Percentiles rank a stretch among this genome's conserved stretches.
These are phyloP conservation scores for Uropetala carovei DNA, from an alignment of 2,888 invertebrate species.

Conservation along the genomic window DNA sequence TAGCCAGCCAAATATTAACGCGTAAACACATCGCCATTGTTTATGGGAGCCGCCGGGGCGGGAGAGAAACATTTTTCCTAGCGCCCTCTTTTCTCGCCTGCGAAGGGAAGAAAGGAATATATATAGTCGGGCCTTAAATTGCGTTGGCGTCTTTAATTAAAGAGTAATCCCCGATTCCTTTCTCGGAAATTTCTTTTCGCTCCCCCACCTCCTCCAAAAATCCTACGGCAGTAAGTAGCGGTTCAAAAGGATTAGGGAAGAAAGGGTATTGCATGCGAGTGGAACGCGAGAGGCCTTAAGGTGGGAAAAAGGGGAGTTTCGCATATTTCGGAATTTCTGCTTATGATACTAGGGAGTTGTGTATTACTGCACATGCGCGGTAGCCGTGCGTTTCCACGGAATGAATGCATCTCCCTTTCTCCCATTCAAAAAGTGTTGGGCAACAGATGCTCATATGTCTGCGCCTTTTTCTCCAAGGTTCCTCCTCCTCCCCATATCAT, in stretches of 20 bases:
- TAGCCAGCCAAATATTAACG: slow-evolving; percentile 59
- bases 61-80: background rate
- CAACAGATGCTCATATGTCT: background rate
- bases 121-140: slow-evolving; percentile 47
- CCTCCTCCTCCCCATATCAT: background rate
- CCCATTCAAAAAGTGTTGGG: background rate
- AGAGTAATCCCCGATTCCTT: slow-evolving; percentile 57
- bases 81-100: slow-evolving; percentile 1
- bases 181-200: slow-evolving; percentile 37
- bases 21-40: slow-evolving; percentile 54
- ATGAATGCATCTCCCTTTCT: too few relatives aligned
- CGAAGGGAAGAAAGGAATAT: slow-evolving; percentile 37
- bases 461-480: background rate
- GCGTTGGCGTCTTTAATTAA: slow-evolving; percentile 58
- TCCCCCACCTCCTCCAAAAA: too few relatives aligned
- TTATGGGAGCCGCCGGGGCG: slow-evolving; percentile 28
- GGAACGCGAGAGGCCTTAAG: background rate
- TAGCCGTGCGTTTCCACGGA: background rate
- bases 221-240: slow-evolving; percentile 33
- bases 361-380: background rate
- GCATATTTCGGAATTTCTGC: background rate
- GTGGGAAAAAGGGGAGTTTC: background rate
- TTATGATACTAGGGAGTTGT: too few relatives aligned
- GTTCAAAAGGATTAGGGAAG: slow-evolving; percentile 37
- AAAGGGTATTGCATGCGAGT: background rate